Evolutionary conservation across 2,888 invertebrate genomes (phyloP), one percentile per base, ranked within the genome.

Genomic region (Idaea straminata): DNA sequence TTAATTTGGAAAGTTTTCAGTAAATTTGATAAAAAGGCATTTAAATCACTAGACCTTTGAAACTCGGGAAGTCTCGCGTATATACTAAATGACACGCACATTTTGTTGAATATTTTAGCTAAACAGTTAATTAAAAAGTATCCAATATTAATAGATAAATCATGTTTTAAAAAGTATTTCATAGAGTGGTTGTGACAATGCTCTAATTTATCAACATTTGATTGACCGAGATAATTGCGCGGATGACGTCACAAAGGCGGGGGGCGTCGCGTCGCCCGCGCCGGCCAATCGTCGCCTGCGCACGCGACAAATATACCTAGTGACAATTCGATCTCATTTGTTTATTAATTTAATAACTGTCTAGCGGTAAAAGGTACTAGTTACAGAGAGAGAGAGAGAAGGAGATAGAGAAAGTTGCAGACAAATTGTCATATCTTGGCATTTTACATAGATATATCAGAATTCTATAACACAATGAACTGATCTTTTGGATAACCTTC

Each of bases 291-390:
- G 47, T 7, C 80, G 81, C 85, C 84, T 84, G 79, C 83, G 84
- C 85, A 80, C 80, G 72, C 72, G 70, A 76, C 74, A 74, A 75
- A 76, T 77, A 80, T 77, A 80, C 82, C 80, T 80, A 78, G 68
- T 69, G 69, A 61, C 69, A 67, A 64, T 58, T n/a, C 61, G 63
- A 67, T 68, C 68, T 65, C 59, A 59, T 59, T 59, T 59, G 59
- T 25, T 59, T 47, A 47, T 47, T 47, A 47, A 47, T 47, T 47
- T 47, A 7, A 47, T 47, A 47, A 47, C 47, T 47, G 47, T 47
- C 25, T 64, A 65, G 64, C 62, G 62, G 63, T 62, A 63, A 67
- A 64, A 57, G 57, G 35, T 62, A 10, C 7, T 47, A 47, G 5
- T 7, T 47, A 47, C 47, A 36, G 6, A 36, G 5, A 36, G 36